phyloP scores from a whole-genome alignment of 2,797 vertebrate genomes.

The Ctenochaetus hawaiiensis region DNA sequence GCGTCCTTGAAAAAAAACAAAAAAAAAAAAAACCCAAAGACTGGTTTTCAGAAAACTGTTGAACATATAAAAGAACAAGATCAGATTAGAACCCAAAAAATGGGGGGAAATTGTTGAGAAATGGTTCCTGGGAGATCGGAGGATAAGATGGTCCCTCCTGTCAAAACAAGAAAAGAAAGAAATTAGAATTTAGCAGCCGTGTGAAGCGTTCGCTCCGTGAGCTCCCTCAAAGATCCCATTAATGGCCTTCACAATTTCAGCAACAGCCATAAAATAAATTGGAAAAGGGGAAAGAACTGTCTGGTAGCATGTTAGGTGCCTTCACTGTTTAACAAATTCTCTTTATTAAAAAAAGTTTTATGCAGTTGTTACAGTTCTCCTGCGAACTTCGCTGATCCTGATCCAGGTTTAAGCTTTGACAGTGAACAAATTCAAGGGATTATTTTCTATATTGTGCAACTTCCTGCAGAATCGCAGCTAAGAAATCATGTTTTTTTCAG shows the following conservation, averaged over 20 bases:
- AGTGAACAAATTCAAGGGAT: too few relatives aligned
- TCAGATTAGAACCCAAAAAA: conserved; percentile 56
- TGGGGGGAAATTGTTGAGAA: conserved; percentile 25
- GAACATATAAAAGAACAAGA: conserved; percentile 63
- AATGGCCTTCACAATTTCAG: conserved; percentile 68
- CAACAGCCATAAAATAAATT: conserved; percentile 73
- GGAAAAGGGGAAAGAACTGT: conserved; percentile 48
- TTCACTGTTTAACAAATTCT: conserved; percentile 28
- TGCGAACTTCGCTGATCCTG: conserved; percentile 1
- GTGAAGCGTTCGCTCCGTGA: conserved; percentile 50
- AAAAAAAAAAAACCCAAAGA: conserved; percentile 46
- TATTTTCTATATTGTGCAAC: too few relatives aligned
- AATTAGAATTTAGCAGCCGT: conserved; percentile 55
- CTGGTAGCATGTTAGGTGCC: background rate
- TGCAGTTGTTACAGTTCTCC: background rate
- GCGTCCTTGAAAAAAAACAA: conserved; percentile 52
- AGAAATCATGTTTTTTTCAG: too few relatives aligned
- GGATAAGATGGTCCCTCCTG: conserved; percentile 57
- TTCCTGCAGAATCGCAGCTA: too few relatives aligned
- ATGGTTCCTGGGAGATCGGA: conserved; percentile 55
- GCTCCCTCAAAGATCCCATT: conserved; percentile 63
- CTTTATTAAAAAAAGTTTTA: conserved; percentile 10
- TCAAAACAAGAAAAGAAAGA: conserved; percentile 48
- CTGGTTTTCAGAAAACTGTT: conserved; percentile 38
- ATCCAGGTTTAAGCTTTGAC: too few relatives aligned